Evolutionary conservation across 1,140 invertebrate genomes (phyloP).

Genomic region (Thaumatotibia leucotreta): DNA sequence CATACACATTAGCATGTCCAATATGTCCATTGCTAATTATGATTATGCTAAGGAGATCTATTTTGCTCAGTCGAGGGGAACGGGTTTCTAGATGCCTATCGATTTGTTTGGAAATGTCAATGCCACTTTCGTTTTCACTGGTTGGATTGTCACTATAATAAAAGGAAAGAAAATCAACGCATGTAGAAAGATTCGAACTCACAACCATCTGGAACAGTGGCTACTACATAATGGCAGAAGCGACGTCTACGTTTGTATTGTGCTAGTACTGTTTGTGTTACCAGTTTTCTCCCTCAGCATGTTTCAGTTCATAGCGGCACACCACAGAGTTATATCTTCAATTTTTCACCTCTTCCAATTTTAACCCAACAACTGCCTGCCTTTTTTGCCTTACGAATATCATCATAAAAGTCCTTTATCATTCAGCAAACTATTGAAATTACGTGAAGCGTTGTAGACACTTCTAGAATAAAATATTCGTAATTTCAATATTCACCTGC

Average conservation of each 20-base stretch:
- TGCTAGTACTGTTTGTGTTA: too few species aligned
- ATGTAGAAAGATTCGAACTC: neutral
- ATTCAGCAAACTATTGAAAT: neutral
- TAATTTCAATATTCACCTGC: neutral
- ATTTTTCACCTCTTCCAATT: too few species aligned
- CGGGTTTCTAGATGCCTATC: conserved; percentile 12
- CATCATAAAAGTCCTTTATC: too few species aligned
- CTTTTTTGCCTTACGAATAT: too few species aligned
- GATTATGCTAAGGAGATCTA: conserved; percentile 2
- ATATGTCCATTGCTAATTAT: conserved; percentile 17
- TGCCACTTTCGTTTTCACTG: neutral
- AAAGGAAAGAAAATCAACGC: neutral
- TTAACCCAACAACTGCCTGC: too few species aligned
- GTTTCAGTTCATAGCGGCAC: too few species aligned
- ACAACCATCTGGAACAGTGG: too few species aligned
- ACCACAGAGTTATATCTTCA: too few species aligned
- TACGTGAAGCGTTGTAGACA: neutral
- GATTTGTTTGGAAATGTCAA: neutral
- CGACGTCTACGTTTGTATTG: too few species aligned
- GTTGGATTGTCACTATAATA: too few species aligned
- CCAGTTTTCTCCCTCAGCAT: too few species aligned
- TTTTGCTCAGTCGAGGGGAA: conserved; percentile 2
- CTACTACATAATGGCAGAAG: too few species aligned
- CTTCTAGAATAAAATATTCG: neutral
- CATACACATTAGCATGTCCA: conserved; percentile 45